Evolutionary conservation across 2,797 vertebrate genomes (phyloP).

Genomic region (Xiphophorus birchmanni): DNA sequence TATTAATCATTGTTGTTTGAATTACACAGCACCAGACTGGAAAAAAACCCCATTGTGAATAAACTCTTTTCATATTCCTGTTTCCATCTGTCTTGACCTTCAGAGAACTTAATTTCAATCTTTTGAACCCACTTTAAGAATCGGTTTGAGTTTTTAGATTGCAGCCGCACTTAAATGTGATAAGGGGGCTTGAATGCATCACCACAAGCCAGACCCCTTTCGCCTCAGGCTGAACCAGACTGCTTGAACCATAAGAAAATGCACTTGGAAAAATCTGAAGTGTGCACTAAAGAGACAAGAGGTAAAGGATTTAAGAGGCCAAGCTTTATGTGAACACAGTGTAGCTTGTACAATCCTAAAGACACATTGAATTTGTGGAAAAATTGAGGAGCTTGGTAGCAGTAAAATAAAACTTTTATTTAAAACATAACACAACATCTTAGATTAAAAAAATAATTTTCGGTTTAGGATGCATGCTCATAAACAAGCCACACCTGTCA

Average conservation of each 20-base stretch:
- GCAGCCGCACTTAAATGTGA: slow-evolving; percentile 46
- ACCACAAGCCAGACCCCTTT: slow-evolving; percentile 43
- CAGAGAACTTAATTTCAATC: slow-evolving; percentile 28
- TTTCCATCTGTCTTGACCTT: slow-evolving; percentile 26
- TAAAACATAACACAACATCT: not conserved
- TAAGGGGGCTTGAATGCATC: slow-evolving; percentile 57
- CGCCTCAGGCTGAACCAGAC: slow-evolving; percentile 20
- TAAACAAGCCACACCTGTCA: not conserved
- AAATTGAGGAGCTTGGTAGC: not conserved
- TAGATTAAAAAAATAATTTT: not conserved
- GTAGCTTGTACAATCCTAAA: slow-evolving; percentile 31
- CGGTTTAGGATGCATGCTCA: not conserved
- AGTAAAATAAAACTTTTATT: not conserved
- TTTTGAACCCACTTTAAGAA: slow-evolving; percentile 22
- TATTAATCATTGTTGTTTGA: not conserved
- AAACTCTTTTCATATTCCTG: not conserved
- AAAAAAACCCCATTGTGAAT: not conserved
- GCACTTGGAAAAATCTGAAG: slow-evolving; percentile 56
- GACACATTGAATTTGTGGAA: slow-evolving; percentile 17
- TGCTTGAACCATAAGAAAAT: slow-evolving; percentile 59
- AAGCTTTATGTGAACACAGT: slow-evolving; percentile 48
- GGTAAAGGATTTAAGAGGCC: slow-evolving; percentile 41
- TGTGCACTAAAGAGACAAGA: slow-evolving; percentile 40
- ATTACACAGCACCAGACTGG: not conserved
- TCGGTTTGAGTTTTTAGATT: slow-evolving; percentile 31